These are phyloP conservation scores for Netelia virgata DNA, from an alignment of 2,888 invertebrate genomes.

Conservation along the genomic window DNA sequence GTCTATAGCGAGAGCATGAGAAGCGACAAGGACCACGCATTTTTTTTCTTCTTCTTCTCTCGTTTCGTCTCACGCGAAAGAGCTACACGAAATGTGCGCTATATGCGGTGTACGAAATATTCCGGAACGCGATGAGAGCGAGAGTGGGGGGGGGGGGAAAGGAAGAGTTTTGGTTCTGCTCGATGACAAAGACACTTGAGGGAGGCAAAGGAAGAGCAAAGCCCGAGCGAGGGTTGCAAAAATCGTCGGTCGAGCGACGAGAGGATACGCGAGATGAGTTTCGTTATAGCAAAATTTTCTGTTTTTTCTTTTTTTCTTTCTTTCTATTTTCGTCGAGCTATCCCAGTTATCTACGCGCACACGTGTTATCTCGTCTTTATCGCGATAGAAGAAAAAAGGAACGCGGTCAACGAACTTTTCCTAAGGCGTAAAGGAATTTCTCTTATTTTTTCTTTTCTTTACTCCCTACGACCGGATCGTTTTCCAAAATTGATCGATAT, in stretches of 20 bases:
- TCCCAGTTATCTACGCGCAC: slow-evolving; percentile 33
- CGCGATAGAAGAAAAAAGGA: slow-evolving; percentile 10
- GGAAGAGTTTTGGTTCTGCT: slow-evolving; percentile 39
- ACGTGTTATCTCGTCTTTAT: slow-evolving; percentile 52
- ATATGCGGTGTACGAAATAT: slow-evolving; percentile 41
- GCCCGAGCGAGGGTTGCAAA: slow-evolving; percentile 47
- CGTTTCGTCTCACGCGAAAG: slow-evolving; percentile 36
- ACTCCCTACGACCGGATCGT: too few species aligned
- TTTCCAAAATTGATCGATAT: too few species aligned
- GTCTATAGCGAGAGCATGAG: background rate
- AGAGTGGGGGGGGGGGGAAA: too few species aligned
- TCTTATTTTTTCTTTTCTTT: too few species aligned
- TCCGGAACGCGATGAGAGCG: slow-evolving; percentile 23
- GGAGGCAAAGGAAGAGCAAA: background rate
- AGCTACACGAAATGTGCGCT: slow-evolving; percentile 28
- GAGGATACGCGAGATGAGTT: slow-evolving; percentile 60
- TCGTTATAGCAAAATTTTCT: slow-evolving; percentile 32
- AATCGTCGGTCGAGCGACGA: slow-evolving; percentile 43
- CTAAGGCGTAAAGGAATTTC: background rate
- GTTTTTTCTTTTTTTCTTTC: slow-evolving; percentile 12
- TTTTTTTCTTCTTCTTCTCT: slow-evolving; percentile 29
- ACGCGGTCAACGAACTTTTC: slow-evolving; percentile 38
- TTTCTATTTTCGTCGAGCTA: slow-evolving; percentile 21
- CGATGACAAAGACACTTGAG: slow-evolving; percentile 24
- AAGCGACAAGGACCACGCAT: slow-evolving; percentile 38